Conservation (phyloP, 2,888 invertebrate genomes). For the Aethes cnicana region DNA sequence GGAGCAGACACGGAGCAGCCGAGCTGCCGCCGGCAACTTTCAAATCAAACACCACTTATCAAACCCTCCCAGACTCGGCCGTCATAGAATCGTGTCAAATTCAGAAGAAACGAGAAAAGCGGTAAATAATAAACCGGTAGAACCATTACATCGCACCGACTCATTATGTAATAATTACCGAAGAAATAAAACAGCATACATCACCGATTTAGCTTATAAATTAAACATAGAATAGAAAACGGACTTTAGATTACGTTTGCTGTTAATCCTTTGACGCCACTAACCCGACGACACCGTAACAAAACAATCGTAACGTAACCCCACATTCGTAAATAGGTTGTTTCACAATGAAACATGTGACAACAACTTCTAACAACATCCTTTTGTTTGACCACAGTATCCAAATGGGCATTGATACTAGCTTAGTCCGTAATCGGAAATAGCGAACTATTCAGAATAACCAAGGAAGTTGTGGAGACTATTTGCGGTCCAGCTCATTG, state of each 20-base stretch:
- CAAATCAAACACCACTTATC: not conserved
- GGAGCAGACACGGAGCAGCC: not conserved
- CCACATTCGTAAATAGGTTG: too few species aligned
- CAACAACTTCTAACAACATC: too few species aligned
- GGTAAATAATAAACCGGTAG: conserved; percentile 26
- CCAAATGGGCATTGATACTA: too few species aligned
- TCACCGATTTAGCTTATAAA: conserved; percentile 21
- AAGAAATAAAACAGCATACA: conserved; percentile 16
- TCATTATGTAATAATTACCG: conserved; percentile 25
- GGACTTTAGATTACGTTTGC: conserved; percentile 1
- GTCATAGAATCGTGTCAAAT: not conserved
- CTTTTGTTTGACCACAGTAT: too few species aligned
- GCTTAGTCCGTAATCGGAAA: not conserved
- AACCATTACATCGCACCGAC: conserved; percentile 10
- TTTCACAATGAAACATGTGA: too few species aligned
- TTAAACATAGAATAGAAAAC: conserved; percentile 16
- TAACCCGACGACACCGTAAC: not conserved
- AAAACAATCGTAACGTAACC: too few species aligned
- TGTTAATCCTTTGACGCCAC: not conserved
- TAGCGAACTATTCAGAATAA: not conserved
- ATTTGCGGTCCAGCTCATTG: not conserved
- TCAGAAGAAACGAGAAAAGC: conserved; percentile 23
- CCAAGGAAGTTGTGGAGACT: conserved; percentile 5
- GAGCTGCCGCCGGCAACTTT: not conserved
- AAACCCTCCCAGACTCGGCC: not conserved